Evolutionary conservation across 2,888 invertebrate genomes (phyloP).

Genomic region (Conchocele bisecta): DNA sequence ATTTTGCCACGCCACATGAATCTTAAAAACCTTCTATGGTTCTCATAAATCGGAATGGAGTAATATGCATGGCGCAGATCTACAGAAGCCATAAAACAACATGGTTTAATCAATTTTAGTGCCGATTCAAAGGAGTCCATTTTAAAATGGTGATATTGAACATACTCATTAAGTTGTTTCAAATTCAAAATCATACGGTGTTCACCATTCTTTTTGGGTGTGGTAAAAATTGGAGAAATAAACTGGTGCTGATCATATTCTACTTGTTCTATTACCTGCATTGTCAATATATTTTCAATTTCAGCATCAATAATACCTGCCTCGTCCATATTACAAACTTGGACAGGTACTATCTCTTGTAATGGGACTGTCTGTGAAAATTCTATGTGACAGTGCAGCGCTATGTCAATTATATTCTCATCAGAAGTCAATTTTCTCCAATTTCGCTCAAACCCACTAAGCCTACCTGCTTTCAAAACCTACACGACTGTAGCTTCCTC

Average conservation of each 20-base stretch:
- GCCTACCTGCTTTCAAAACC: constrained; percentile 27
- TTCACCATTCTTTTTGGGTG: constrained; percentile 43
- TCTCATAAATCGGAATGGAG: constrained; percentile 34
- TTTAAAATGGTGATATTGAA: constrained; percentile 49
- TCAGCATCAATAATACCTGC: constrained; percentile 18
- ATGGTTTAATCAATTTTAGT: constrained; percentile 23
- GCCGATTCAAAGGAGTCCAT: constrained; percentile 54
- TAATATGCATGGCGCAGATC: constrained; percentile 54
- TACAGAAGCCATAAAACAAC: constrained; percentile 31
- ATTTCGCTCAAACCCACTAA: not conserved
- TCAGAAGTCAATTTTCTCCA: constrained; percentile 26
- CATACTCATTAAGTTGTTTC: constrained; percentile 35
- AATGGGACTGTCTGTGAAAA: constrained; percentile 6
- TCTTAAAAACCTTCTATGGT: constrained; percentile 29
- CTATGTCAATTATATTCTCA: constrained; percentile 7
- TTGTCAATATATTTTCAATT: constrained; percentile 23
- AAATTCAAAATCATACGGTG: constrained; percentile 47
- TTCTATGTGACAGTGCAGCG: constrained; percentile 9
- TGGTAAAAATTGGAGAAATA: constrained; percentile 44
- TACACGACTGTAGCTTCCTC: not conserved
- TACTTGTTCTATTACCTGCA: constrained; percentile 20
- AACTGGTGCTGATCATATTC: constrained; percentile 13
- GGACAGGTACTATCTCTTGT: not conserved
- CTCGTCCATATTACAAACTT: constrained; percentile 18
- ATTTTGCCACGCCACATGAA: constrained; percentile 41